These are phyloP conservation scores for Scaptomyza hsui DNA, from an alignment of 1,140 invertebrate genomes.

Conservation along the genomic window DNA sequence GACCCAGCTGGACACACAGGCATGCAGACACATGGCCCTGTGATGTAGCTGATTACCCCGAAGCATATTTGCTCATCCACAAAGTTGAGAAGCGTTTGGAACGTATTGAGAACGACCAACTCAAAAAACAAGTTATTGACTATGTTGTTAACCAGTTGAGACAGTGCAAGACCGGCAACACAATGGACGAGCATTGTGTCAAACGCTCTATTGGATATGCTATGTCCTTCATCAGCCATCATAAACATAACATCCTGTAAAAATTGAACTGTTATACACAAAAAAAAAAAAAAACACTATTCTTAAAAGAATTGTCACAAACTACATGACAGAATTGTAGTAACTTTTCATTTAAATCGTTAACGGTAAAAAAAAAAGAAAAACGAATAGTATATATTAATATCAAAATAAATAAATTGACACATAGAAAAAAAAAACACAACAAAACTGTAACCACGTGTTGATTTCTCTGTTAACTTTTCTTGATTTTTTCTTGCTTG, in stretches of 20 bases:
- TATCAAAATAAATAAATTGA: slow-evolving; percentile 34
- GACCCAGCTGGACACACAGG: slow-evolving; percentile 38
- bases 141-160: slow-evolving; percentile 38
- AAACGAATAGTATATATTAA: slow-evolving; percentile 16
- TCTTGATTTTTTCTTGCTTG: slow-evolving; percentile 29
- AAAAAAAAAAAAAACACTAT: too few species aligned
- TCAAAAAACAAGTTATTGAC: slow-evolving; percentile 24
- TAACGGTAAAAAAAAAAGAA: slow-evolving; percentile 7
- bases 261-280: neutral
- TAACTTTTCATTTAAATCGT: too few species aligned
- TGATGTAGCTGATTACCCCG: slow-evolving; percentile 49
- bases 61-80: slow-evolving; percentile 47
- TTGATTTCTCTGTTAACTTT: neutral
- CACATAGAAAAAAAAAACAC: slow-evolving; percentile 23
- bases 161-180: slow-evolving; percentile 36
- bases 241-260: slow-evolving; percentile 17
- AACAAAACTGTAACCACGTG: neutral
- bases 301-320: too few species aligned
- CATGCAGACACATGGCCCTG: slow-evolving; percentile 46
- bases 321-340: too few species aligned
- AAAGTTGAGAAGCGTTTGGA: slow-evolving; percentile 64
- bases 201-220: slow-evolving; percentile 51
- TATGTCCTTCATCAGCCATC: slow-evolving; percentile 56
- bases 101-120: slow-evolving; percentile 21
- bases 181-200: slow-evolving; percentile 58